A percentile compares a stretch with the other conserved stretches of the same genome.
These are phyloP conservation scores for Rhinogobius similis DNA, from an alignment of 2,113 vertebrate species.

Conservation along the genomic window DNA sequence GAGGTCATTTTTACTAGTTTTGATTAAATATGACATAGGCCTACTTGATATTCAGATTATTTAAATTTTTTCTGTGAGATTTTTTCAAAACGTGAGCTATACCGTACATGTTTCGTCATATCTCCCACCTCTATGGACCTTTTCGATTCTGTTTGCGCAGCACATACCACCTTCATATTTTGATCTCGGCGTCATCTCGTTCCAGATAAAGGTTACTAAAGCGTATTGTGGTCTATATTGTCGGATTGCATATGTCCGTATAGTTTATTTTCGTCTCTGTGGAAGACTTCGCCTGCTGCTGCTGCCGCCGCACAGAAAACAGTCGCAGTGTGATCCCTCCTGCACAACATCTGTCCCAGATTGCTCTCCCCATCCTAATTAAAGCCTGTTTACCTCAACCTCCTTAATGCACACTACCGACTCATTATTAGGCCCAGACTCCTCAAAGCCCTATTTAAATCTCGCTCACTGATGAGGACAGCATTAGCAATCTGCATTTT, in stretches of 20 bases:
- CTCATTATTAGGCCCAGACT: conserved; percentile 61
- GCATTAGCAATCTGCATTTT: conserved; percentile 16
- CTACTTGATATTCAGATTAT: too few species aligned
- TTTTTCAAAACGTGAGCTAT: too few species aligned
- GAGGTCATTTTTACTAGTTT: too few species aligned
- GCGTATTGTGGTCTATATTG: not conserved
- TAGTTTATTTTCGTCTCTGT: conserved; percentile 27
- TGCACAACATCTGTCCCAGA: conserved; percentile 68
- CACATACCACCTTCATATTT: too few species aligned
- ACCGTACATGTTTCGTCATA: too few species aligned
- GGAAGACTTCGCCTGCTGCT: conserved; percentile 1
- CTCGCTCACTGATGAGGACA: conserved; percentile 38
- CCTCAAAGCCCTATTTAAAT: conserved; percentile 53
- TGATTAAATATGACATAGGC: too few species aligned
- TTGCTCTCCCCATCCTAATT: conserved; percentile 62
- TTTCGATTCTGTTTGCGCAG: too few species aligned
- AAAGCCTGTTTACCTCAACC: conserved; percentile 68
- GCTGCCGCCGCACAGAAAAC: conserved; percentile 33
- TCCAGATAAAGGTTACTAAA: too few species aligned
- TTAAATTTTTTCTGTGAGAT: too few species aligned
- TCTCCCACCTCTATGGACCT: too few species aligned
- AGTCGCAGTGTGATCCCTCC: conserved; percentile 43
- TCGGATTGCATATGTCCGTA: conserved; percentile 4
- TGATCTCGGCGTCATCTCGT: too few species aligned
- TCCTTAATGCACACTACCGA: conserved; percentile 57